These are phyloP conservation scores for Drosophila yooni DNA, from an alignment of 2,888 invertebrate species.

Conservation along the genomic window DNA sequence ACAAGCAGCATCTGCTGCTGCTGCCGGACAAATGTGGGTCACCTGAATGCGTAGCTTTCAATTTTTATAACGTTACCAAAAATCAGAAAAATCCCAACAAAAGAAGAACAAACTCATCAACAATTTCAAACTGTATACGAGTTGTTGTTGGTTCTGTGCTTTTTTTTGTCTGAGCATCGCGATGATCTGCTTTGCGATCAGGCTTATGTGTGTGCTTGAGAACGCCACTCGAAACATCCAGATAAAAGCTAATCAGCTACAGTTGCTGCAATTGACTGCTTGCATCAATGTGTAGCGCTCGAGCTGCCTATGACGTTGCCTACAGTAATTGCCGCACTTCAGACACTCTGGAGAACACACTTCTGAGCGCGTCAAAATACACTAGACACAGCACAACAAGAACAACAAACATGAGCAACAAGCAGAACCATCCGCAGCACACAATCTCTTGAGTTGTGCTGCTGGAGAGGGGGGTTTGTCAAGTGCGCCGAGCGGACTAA, in stretches of 20 bases:
- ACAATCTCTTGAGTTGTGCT: slow-evolving; percentile 53
- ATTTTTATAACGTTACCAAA: slow-evolving; percentile 75
- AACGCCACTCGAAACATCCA: slow-evolving; percentile 4
- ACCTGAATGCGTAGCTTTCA: slow-evolving; percentile 77
- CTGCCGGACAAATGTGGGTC: slow-evolving; percentile 64
- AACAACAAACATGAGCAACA: slow-evolving; percentile 30
- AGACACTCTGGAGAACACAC: slow-evolving; percentile 53
- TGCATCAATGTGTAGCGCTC: slow-evolving; percentile 33
- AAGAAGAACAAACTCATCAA: slow-evolving; percentile 30
- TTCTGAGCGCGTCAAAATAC: slow-evolving; percentile 65
- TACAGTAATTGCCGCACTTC: slow-evolving; percentile 65
- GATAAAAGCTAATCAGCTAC: slow-evolving; percentile 27
- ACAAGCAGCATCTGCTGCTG: slow-evolving; percentile 45
- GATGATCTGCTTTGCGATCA: slow-evolving; percentile 12
- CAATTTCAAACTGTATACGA: slow-evolving; percentile 28
- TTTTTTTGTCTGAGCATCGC: slow-evolving; percentile 7
- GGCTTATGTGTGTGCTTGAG: slow-evolving; percentile 9
- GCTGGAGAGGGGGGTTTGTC: slow-evolving; percentile 6
- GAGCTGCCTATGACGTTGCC: slow-evolving; percentile 27
- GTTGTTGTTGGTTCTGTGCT: slow-evolving; percentile 23
- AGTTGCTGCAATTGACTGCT: slow-evolving; percentile 15
- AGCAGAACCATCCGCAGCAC: slow-evolving; percentile 23
- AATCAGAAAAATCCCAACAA: slow-evolving; percentile 23
- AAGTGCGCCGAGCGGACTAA: slow-evolving; percentile 59
- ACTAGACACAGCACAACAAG: slow-evolving; percentile 38